Evolutionary conservation across 2,888 invertebrate species (phyloP).

Genomic region (Iphiclides podalirius): DNA sequence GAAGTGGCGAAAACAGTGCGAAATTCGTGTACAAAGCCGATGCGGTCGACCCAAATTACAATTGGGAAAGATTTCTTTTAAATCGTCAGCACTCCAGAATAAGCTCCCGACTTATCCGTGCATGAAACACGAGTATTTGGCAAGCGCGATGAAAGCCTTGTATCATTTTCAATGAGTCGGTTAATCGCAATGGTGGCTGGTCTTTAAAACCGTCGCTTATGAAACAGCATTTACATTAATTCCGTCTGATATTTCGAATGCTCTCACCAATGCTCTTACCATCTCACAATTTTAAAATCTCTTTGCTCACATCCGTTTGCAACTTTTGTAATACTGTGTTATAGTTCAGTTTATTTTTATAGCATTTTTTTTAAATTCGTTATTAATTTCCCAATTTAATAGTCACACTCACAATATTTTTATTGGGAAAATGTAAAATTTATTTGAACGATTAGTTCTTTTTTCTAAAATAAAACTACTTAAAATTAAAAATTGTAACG

Average conservation of each 20-base stretch:
- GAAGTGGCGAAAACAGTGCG: too few species aligned
- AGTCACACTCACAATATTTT: too few species aligned
- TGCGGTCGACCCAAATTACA: not conserved
- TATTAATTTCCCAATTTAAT: too few species aligned
- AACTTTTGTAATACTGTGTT: too few species aligned
- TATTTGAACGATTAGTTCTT: too few species aligned
- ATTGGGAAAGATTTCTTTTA: not conserved
- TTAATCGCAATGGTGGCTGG: slow-evolving; percentile 54
- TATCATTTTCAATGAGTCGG: slow-evolving; percentile 73
- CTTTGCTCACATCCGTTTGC: slow-evolving; percentile 8
- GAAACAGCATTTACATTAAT: slow-evolving; percentile 23
- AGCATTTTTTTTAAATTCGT: too few species aligned
- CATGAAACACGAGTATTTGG: slow-evolving; percentile 61
- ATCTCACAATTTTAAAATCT: slow-evolving; percentile 13
- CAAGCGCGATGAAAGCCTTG: slow-evolving; percentile 60
- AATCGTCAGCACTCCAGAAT: slow-evolving; percentile 30
- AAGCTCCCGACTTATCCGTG: slow-evolving; percentile 28
- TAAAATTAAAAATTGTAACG: too few species aligned
- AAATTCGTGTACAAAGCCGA: too few species aligned
- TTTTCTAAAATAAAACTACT: too few species aligned
- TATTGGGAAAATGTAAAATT: too few species aligned
- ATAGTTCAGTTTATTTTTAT: too few species aligned
- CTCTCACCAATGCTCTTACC: too few species aligned
- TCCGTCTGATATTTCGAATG: slow-evolving; percentile 12
- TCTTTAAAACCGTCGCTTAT: slow-evolving; percentile 42